phyloP scores from a whole-genome alignment of 2,113 vertebrate genomes.

The Panurus biarmicus region DNA sequence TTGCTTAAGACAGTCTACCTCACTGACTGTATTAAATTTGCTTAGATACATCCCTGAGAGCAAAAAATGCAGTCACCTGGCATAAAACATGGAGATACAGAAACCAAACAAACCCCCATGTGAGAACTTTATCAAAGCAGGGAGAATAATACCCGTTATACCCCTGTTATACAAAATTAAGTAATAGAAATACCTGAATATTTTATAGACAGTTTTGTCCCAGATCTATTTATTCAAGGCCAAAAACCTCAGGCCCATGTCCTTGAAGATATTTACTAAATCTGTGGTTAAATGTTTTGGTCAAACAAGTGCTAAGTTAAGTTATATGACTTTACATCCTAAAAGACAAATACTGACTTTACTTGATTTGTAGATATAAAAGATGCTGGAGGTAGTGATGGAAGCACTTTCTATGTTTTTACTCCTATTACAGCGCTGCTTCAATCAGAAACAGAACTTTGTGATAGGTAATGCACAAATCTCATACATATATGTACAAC shows the following conservation, averaged over 20 bases:
- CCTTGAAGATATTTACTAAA: not conserved
- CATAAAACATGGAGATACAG: not conserved
- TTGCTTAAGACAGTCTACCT: not conserved
- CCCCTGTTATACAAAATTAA: not conserved
- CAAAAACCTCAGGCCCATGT: not conserved
- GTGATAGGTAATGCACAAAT: not conserved
- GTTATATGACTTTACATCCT: not conserved
- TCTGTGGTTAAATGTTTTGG: not conserved
- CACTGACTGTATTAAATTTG: not conserved
- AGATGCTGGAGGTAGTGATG: not conserved
- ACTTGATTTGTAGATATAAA: not conserved
- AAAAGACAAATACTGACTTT: not conserved
- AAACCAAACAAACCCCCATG: not conserved
- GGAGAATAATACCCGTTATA: not conserved
- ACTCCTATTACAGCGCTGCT: not conserved
- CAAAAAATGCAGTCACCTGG: not conserved
- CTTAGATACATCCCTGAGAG: not conserved
- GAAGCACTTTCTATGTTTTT: not conserved
- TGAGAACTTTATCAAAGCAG: not conserved
- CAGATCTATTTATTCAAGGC: not conserved
- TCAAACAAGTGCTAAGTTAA: not conserved
- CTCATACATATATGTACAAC: not conserved
- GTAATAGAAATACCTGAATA: not conserved
- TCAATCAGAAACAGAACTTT: not conserved
- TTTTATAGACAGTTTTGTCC: not conserved